Percentiles rank a stretch among this genome's conserved stretches.
phyloP scores from a whole-genome alignment of 2,113 vertebrate genomes.

The Strix uralensis region DNA sequence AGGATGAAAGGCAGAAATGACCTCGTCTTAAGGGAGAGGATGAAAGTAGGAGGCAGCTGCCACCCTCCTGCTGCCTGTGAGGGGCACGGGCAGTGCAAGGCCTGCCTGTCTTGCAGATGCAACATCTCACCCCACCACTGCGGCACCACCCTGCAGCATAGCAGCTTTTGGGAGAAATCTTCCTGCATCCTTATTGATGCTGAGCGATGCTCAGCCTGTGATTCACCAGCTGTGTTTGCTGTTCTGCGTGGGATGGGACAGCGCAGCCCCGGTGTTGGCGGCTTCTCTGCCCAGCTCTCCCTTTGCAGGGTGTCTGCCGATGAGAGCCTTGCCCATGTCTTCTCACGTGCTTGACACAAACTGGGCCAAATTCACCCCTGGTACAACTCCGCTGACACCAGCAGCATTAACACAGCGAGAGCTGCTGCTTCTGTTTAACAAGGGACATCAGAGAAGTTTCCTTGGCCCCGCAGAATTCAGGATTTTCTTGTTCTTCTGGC shows the following conservation, averaged over 20 bases:
- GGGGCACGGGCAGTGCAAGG: background rate
- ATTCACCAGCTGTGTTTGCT: background rate
- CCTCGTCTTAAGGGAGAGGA: background rate
- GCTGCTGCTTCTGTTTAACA: fast-evolving
- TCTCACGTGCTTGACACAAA: background rate
- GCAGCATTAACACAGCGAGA: fast-evolving
- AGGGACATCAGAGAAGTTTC: background rate
- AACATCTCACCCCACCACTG: background rate
- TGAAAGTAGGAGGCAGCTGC: background rate
- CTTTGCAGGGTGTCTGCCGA: background rate
- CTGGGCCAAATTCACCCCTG: background rate
- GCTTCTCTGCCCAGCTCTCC: background rate
- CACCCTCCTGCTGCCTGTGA: background rate
- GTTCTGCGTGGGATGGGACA: background rate
- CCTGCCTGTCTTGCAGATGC: background rate
- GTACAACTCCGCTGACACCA: background rate
- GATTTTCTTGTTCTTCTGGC: background rate
- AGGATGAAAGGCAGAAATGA: background rate
- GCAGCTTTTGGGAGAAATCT: background rate
- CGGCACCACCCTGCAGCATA: background rate
- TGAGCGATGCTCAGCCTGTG: background rate
- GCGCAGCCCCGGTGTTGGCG: fast-evolving
- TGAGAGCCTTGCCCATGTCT: background rate
- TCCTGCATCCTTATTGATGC: background rate
- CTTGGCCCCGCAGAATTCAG: background rate